Evolutionary conservation across 2,888 invertebrate species (phyloP), one percentile per base, ranked within the genome.

Genomic region (Epinotia demarniana): DNA sequence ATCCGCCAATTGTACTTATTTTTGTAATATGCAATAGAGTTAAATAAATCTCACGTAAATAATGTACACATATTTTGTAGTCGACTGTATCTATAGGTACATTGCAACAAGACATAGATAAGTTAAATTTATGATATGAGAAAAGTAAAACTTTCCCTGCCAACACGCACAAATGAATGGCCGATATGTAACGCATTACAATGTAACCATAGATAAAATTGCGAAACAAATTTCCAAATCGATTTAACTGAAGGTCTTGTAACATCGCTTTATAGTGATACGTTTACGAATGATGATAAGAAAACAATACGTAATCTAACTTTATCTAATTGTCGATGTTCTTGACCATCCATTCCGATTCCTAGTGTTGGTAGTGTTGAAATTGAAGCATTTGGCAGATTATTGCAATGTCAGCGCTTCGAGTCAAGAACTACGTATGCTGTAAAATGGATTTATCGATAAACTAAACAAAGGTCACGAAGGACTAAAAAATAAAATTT

Each of bases 281-380:
- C 23, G 3, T 49, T 49, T 49, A 39, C 33, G 55, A 43, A 57
- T 67, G 23, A 63, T 46, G 62, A 69, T 74, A 74, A 74, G 57
- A 49, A 16, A 33, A 61, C 57, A 57, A 64, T 63, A 58, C 33
- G 69, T 74, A 74, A 58, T 43, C 68, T 43, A 46, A 16, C 4
- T 74, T 66, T 69, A 69, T 74, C 69, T 49, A 49, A 75, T 71
- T 75, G 70, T 23, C 55, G 18, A 53, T 53, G 75, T 66, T 33
- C 33, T 61, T 70, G 70, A 64, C 53, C 60, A 71, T 75, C 69
- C 49, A 70, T 75, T 75, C 61, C 60, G 53, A 53, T 58, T 71
- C 49, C 12, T 8, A 61, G 70, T 70, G 69, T 70, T 60, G 49
- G 8, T n/a, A 69, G 70, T 70, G 75, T 66, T 58, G 70, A 46